Evolutionary conservation across 37 sponge, comb jelly and placozoan species (phyloP), one percentile per base, ranked within the genome.

Genomic region (Tethya wilhelma): DNA sequence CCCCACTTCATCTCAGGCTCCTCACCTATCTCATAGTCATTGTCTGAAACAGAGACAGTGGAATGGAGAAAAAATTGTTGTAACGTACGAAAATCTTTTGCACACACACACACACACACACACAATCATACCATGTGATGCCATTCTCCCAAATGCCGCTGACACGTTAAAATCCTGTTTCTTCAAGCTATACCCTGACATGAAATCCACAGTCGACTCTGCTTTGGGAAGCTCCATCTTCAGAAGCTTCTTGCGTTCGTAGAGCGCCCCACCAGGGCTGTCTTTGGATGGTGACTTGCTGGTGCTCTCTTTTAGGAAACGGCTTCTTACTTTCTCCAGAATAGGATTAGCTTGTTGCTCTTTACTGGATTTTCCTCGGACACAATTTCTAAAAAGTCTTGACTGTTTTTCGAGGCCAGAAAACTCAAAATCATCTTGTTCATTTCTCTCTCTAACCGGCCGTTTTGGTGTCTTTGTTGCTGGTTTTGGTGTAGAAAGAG

Each of bases 391-490:
- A 43, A 87, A 75, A 19, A 87, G 36, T 30, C 82, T 63, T 2
- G 88, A 87, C 40, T 87, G 88, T 8, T 56, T 81, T 55, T 87
- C 88, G 0, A 87, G 29, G 11, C 88, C 88, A 33, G 88, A 67
- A 40, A 87, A 87, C 34, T 87, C 88, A 63, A 64, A 85, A 64
- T 82, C 83, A 25, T 82, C 83, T 30, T 53, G 12, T 23, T 69
- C 66, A 36, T 62, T 69, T 1, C 37, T 22, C 0, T 71, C 38
- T 45, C 44, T 62, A 7, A 63, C 11, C 8, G 82, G 60, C n/a
- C 44, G 70, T 39, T 58, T 41, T 41, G 73, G 71, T 55, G 63
- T 81, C 64, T 60, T 77, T 25, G 56, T 44, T 22, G 79, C 22
- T 26, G 63, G 19, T 12, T 67, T 41, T 40, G 59, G 39, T 5